These are phyloP conservation scores for Tiliqua scincoides DNA, from an alignment of 2,113 vertebrate species.

Conservation along the genomic window DNA sequence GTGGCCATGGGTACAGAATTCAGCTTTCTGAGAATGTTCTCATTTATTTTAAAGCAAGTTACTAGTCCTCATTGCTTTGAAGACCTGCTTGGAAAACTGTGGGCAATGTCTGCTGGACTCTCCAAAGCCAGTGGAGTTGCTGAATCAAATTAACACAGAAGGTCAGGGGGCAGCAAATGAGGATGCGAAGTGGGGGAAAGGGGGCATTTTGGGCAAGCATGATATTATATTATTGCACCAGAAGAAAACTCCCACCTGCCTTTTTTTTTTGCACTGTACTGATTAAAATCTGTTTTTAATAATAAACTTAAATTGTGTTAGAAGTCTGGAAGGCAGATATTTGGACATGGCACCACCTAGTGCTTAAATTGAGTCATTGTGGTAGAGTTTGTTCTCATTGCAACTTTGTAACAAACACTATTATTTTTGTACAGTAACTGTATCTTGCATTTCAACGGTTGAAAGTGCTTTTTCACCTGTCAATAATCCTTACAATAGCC, in stretches of 20 bases:
- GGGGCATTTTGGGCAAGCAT: too few species aligned
- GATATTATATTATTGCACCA: too few species aligned
- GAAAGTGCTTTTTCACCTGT: neutral
- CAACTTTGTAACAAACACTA: neutral
- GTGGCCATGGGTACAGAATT: too few species aligned
- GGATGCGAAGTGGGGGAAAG: too few species aligned
- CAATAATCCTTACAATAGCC: neutral
- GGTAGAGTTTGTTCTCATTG: neutral
- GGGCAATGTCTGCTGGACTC: too few species aligned
- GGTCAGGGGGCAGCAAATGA: too few species aligned
- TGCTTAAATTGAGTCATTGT: neutral
- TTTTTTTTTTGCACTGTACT: neutral
- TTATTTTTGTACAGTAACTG: neutral
- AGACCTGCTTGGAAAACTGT: too few species aligned
- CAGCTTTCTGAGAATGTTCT: too few species aligned
- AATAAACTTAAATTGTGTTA: neutral
- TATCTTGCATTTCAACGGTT: neutral
- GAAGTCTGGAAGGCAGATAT: neutral
- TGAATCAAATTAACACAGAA: too few species aligned
- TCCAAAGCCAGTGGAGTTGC: too few species aligned
- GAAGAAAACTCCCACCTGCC: neutral
- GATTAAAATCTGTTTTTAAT: neutral
- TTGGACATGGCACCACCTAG: conserved; percentile 54
- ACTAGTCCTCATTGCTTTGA: too few species aligned
- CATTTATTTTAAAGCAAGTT: too few species aligned